A percentile compares a stretch with the other conserved stretches of the same genome.
These are phyloP conservation scores for Orthosia gothica DNA, from an alignment of 2,888 invertebrate species.

Conservation along the genomic window DNA sequence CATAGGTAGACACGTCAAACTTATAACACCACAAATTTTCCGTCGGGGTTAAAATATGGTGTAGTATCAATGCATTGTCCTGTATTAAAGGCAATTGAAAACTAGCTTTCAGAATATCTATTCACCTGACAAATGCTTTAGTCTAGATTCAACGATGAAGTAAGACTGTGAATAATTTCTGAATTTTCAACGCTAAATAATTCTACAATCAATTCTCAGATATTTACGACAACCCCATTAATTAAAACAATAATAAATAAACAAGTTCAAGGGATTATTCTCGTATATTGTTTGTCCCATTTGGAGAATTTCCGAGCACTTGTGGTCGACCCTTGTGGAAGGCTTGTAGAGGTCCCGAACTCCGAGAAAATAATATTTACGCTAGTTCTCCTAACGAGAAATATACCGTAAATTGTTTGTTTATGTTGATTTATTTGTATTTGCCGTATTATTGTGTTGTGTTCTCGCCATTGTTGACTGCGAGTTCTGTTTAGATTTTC, in stretches of 20 bases:
- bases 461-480: background rate
- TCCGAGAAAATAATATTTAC: conserved; percentile 52
- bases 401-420: conserved; percentile 47
- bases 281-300: conserved; percentile 41
- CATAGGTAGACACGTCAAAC: too few species aligned
- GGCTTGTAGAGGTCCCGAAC: conserved; percentile 22
- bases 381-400: conserved; percentile 46
- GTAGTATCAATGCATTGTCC: too few species aligned
- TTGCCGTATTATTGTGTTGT: conserved; percentile 33
- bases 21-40: too few species aligned
- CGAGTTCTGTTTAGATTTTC: conserved; percentile 1
- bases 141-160: background rate
- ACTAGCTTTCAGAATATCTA: too few species aligned
- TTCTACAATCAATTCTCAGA: background rate
- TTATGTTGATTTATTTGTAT: conserved; percentile 50
- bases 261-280: conserved; percentile 55
- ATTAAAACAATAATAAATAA: conserved; percentile 60
- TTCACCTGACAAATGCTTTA: background rate
- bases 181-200: background rate
- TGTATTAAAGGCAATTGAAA: too few species aligned
- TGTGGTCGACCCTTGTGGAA: conserved; percentile 55
- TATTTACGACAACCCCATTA: conserved; percentile 32
- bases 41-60: too few species aligned
- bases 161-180: background rate
- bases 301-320: conserved; percentile 45